Evolutionary conservation across 2,113 vertebrate species (phyloP).

Genomic region (Climacteris rufus): DNA sequence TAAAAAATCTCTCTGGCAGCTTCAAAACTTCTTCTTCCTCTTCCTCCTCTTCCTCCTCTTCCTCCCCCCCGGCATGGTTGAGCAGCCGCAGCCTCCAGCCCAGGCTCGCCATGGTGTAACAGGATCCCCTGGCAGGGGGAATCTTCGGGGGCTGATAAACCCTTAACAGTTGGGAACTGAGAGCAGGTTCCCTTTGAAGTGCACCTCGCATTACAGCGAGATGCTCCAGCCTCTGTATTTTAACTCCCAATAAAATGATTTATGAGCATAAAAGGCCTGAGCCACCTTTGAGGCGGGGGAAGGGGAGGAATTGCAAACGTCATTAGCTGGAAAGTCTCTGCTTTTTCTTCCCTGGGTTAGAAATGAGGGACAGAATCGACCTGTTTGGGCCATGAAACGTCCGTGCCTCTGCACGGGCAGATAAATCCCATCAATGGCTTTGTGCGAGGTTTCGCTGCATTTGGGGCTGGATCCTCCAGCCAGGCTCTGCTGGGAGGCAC

Average conservation of each 20-base stretch:
- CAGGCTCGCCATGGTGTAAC: conserved; percentile 33
- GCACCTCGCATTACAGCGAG: conserved; percentile 3
- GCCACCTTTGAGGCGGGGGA: background rate
- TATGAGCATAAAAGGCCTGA: conserved; percentile 42
- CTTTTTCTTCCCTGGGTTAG: background rate
- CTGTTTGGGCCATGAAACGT: background rate
- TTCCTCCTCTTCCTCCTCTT: background rate
- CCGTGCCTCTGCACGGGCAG: background rate
- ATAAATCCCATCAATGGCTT: background rate
- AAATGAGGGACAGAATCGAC: background rate
- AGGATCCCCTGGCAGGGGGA: conserved; percentile 52
- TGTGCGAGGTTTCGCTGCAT: background rate
- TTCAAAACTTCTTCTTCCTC: background rate
- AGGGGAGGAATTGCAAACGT: background rate
- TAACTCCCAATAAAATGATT: conserved; percentile 64
- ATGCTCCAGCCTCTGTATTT: conserved; percentile 30
- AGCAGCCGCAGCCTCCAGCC: background rate
- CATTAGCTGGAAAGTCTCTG: background rate
- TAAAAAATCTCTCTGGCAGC: background rate
- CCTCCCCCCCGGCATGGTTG: too few species aligned
- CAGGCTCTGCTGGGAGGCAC: background rate
- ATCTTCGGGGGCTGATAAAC: conserved; percentile 57
- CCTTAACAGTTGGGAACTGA: conserved; percentile 13
- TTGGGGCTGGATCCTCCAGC: background rate
- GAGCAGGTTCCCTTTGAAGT: conserved; percentile 58